Evolutionary conservation across 2,797 vertebrate genomes (phyloP).

Genomic region (Dipus sagitta): DNA sequence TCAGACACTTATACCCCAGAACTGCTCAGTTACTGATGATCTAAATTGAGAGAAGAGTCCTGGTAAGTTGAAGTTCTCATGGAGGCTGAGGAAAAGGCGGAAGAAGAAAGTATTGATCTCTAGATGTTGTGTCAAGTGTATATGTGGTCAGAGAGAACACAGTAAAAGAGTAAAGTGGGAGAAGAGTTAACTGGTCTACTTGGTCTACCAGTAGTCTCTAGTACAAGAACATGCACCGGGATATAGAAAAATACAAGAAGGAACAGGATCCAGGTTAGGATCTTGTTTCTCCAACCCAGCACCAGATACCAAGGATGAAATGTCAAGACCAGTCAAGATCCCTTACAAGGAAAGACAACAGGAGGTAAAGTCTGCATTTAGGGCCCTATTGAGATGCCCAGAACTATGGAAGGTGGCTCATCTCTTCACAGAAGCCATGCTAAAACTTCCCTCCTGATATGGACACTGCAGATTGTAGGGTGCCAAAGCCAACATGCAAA

Average conservation of each 20-base stretch:
- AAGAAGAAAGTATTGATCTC: background rate
- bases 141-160: background rate
- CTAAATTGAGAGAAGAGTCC: background rate
- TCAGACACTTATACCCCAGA: background rate
- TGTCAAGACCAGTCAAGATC: background rate
- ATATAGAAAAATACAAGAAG: background rate
- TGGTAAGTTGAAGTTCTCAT: background rate
- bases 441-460: background rate
- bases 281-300: background rate
- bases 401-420: background rate
- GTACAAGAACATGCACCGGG: background rate
- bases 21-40: background rate
- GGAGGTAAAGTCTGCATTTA: background rate
- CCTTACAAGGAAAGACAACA: background rate
- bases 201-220: background rate
- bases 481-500: background rate
- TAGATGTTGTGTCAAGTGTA: background rate
- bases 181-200: accelerated
- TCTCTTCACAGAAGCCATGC: background rate
- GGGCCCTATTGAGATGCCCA: accelerated
- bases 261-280: background rate
- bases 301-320: background rate
- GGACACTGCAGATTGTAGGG: background rate
- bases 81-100: background rate
- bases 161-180: background rate